Conservation (phyloP, 2,113 vertebrate species). For the Oryzias melastigma region DNA sequence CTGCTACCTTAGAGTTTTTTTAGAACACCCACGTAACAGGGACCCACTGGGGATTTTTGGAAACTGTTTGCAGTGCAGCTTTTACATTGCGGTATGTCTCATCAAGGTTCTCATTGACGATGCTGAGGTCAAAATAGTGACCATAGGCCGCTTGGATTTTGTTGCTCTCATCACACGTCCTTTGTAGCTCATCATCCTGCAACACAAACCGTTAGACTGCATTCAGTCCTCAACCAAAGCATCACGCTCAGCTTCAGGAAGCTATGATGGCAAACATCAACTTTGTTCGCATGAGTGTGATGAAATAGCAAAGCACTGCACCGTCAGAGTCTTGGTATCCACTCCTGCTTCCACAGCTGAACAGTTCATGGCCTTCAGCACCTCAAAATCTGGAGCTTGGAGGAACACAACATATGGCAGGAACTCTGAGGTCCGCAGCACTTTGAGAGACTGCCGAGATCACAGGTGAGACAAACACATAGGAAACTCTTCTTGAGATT, state of each 20-base stretch:
- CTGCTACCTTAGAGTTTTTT: neutral
- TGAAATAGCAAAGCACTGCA: slow-evolving; percentile 39
- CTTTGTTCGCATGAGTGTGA: neutral
- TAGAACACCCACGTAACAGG: slow-evolving; percentile 96
- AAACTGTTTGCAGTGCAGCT: slow-evolving; percentile 84
- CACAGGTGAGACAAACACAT: neutral
- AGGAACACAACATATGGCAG: slow-evolving; percentile 95
- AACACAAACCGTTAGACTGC: neutral
- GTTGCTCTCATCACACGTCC: slow-evolving; percentile 86
- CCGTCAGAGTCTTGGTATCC: slow-evolving; percentile 86
- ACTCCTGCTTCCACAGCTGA: slow-evolving; percentile 85
- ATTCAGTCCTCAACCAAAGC: neutral
- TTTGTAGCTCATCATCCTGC: slow-evolving; percentile 87
- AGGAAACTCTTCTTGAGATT: neutral
- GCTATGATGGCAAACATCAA: neutral
- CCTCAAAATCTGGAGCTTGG: slow-evolving; percentile 87
- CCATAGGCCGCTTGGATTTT: slow-evolving; percentile 87
- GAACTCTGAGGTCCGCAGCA: slow-evolving; percentile 92
- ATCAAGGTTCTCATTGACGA: slow-evolving; percentile 90
- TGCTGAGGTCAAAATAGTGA: slow-evolving; percentile 91
- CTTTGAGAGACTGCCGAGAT: slow-evolving; percentile 85
- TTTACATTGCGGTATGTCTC: slow-evolving; percentile 84
- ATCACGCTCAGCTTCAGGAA: neutral
- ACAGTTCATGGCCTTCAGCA: slow-evolving; percentile 88
- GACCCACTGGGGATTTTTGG: slow-evolving; percentile 90